Evolutionary conservation across 2,888 invertebrate species (phyloP), one percentile per base, ranked within the genome.

Genomic region (Gastracanthus pulcherrimus): DNA sequence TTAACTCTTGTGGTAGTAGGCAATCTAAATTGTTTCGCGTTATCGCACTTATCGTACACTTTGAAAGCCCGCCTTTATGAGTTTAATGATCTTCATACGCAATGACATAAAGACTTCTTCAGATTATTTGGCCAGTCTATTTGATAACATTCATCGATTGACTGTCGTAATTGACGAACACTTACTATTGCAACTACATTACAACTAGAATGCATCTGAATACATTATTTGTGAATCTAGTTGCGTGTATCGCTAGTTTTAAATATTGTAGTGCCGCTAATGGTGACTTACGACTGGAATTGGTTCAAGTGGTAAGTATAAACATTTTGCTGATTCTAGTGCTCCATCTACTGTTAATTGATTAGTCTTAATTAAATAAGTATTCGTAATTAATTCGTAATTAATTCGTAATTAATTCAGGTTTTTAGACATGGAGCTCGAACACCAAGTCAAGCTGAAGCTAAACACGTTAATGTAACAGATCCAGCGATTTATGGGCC

Each of bases 391-490:
- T 55, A 13, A 36, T 36, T 19, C 23, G 3, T n/a, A n/a, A n/a
- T n/a, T n/a, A n/a, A n/a, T n/a, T n/a, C 7, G 26, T 16, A 11
- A 48, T 48, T 19, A 19, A 16, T 7, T 19, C 4, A 75, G 75
- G n/a, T 64, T 75, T 75, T 64, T 19, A 64, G 75, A 51, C 75
- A 75, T 64, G 75, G 75, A n/a, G 34, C 45, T 45, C 64, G 51
- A 0, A 64, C 75, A 11, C 62, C 74, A 7, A 41, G 29, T 23
- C 0, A 45, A 2, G 4, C 23, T 5, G 74, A 74, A 31, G 74
- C 74, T 74, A 0, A 5, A 11, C 6, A 5, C 5, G 13, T 62
- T 2, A 74, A 74, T 11, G 23, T 74, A 1, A 62, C 62, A n/a
- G 45, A 62, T 31, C 60, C 72, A 26, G 3, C 16, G 1, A 45